These are phyloP conservation scores for Okapia johnstoni DNA, from an alignment of 2,113 vertebrate genomes.

Conservation along the genomic window DNA sequence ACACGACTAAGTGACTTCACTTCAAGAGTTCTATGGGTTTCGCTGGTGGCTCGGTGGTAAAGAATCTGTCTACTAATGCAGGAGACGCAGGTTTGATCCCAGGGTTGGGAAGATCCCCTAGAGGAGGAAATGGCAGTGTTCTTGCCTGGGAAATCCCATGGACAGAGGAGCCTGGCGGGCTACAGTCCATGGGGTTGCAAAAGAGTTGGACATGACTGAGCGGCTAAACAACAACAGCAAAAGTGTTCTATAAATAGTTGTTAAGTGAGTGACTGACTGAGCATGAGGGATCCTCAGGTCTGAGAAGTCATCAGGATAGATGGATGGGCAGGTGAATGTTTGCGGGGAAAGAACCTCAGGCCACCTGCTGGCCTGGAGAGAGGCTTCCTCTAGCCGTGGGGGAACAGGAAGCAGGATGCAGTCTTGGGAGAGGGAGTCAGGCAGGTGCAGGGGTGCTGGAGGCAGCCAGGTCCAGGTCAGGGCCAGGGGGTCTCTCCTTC, in stretches of 20 bases:
- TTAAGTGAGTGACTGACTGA: background rate
- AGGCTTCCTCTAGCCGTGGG: background rate
- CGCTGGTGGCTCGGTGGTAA: accelerated
- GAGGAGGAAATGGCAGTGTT: background rate
- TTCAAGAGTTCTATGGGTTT: background rate
- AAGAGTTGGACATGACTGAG: background rate
- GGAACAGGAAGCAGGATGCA: background rate
- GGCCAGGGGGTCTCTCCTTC: background rate
- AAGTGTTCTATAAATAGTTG: background rate
- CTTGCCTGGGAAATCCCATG: background rate
- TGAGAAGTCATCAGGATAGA: background rate
- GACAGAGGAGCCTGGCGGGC: background rate
- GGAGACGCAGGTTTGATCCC: background rate
- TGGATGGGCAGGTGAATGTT: accelerated
- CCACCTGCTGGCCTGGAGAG: background rate
- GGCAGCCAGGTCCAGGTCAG: background rate
- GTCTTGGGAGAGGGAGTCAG: background rate
- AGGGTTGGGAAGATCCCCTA: background rate
- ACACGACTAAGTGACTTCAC: accelerated
- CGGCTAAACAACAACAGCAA: background rate
- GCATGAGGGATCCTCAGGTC: background rate
- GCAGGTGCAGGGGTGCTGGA: too few species aligned
- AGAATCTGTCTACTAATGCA: background rate
- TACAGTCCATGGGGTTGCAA: background rate
- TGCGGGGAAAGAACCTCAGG: background rate